Base-by-base conservation (phyloP, 2,888 invertebrate species). In the Sepioteuthis lessoniana region DNA sequence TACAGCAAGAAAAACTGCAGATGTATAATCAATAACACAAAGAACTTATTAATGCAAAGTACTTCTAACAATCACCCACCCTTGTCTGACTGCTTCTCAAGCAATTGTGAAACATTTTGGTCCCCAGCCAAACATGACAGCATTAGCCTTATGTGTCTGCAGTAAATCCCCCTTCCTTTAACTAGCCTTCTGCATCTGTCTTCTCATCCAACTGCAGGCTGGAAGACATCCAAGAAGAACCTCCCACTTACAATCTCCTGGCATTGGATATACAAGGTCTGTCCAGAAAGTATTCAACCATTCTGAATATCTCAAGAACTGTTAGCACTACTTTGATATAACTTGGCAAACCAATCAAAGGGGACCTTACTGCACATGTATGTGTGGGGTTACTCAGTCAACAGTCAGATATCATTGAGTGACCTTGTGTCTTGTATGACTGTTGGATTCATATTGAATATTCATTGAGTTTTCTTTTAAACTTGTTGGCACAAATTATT, bases 31-130 rank as follows among this genome's bases (percentile, higher is more conserved):
- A 76, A 76, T 76, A 76, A 76, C n/a, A 35, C 76, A 76, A 76
- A 35, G 76, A 76, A 76, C 16, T n/a, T 16, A 21, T 55, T 55
- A 35, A 76, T 76, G 76, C 35, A 76, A n/a, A 76, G n/a, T 25
- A 35, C n/a, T 76, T 76, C 35, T 0, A 76, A 76, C 76, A 76
- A 76, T 76, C 76, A 35, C n/a, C 16, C 76, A 10, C 76, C n/a
- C n/a, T 76, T 76, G 76, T 76, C n/a, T 76, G n/a, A 35, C n/a
- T 76, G 76, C n/a, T 76, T 35, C n/a, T n/a, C 13, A 76, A 35
- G 76, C 76, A 76, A 76, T 76, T 76, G n/a, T n/a, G 19, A 76
- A 76, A 76, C 76, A 76, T 76, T 76, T 76, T 76, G 76, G 76
- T 76, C 76, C n/a, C 76, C 4, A 35, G 76, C 76, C 76, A 76